A percentile compares a stretch with the other conserved stretches of the same genome.
These are phyloP conservation scores for Drosophila nebulosa DNA, from an alignment of 1,140 invertebrate species.

Conservation along the genomic window DNA sequence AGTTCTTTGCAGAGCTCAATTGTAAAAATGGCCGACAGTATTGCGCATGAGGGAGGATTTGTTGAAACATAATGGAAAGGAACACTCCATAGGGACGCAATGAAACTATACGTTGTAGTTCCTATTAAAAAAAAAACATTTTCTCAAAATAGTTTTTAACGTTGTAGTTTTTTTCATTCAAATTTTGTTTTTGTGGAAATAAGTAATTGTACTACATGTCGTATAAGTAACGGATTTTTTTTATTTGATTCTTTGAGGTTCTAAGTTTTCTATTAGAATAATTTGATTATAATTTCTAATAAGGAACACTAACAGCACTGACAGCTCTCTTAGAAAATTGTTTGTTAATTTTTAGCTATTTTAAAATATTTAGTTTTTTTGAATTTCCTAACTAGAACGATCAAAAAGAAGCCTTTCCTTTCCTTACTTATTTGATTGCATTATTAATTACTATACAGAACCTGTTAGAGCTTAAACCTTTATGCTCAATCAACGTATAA, in stretches of 20 bases:
- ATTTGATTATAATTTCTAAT: too few species aligned
- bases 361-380: too few species aligned
- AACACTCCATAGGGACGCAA: conserved; percentile 24
- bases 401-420: background rate
- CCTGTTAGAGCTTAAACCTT: background rate
- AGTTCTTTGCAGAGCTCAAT: conserved; percentile 40
- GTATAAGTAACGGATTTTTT: background rate
- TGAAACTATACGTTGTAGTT: background rate
- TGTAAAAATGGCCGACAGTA: conserved; percentile 71
- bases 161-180: background rate
- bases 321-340: too few species aligned
- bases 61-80: conserved; percentile 40
- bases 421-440: background rate
- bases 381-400: too few species aligned
- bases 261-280: too few species aligned
- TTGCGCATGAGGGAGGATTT: conserved; percentile 40
- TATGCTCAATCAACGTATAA: background rate
- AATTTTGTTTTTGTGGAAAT: background rate
- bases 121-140: too few species aligned
- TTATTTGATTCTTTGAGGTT: too few species aligned
- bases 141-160: too few species aligned
- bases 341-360: too few species aligned
- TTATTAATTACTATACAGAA: background rate
- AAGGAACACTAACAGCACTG: too few species aligned
- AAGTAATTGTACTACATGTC: background rate